Base-by-base conservation (phyloP, 2,113 vertebrate genomes). In the Protobothrops flavoviridis region DNA sequence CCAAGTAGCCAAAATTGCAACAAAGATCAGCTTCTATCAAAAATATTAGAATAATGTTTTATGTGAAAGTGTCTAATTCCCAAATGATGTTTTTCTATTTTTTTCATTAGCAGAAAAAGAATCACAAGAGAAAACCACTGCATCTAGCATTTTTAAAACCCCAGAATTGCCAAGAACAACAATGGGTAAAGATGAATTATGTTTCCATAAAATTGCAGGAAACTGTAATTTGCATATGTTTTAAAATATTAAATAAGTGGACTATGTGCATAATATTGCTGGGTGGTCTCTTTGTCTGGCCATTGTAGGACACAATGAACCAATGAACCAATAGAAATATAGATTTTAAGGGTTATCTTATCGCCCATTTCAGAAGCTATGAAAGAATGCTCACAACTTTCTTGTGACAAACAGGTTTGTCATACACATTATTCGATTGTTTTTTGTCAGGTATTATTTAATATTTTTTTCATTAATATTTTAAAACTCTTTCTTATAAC, bases 31-130 rank as follows among this genome's bases (percentile, higher is more conserved):
- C 17, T 81, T 39, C 74, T 81, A 56, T 15, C 20, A 56, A 56
- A 56, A 56, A 56, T 69, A 69, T 69, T 69, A 50, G 45, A 87
- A 26, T 50, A 87, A 87, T 50, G 13, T 57, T 91, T 93, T 91
- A 93, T 94, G 15, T 92, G 53, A 10, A 56, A 91, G 0, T 15
- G 61, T 90, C 13, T 94, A 85, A 55, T 94, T 2, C 74, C 53
- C 94, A n/a, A 93, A 56, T 94, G 21, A 87, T 91, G 53, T 74
- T 88, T 93, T 86, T 90, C 24, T 91, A 89, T 96, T 93, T 74
- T 96, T 95, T 94, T 23, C 89, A 95, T 94, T 0, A 2, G 15
- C 39, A 95, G 56, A 96, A 90, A 87, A 95, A 95, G 94, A 3
- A n/a, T 85, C 81, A 96, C 1, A 23, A 81, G 94, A 92, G 91